phyloP scores from a whole-genome alignment of 1,140 invertebrate genomes.

The Bombus sibiricus region DNA sequence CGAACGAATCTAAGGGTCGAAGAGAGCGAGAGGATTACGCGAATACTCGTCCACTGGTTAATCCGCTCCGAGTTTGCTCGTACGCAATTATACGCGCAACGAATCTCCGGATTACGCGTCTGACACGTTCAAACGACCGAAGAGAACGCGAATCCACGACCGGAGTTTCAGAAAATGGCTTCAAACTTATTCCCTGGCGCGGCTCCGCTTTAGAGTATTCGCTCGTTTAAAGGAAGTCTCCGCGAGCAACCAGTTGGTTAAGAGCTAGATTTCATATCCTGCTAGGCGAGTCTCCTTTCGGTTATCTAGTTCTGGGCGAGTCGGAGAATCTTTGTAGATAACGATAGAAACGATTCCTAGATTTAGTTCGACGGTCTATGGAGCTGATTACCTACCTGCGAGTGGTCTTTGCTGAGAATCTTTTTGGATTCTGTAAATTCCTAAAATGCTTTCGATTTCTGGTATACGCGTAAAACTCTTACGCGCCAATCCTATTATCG shows the following conservation, averaged over 20 bases:
- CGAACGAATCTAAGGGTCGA: slow-evolving; percentile 48
- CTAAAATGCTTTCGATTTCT: background rate
- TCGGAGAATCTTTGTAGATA: background rate
- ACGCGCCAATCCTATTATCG: no score
- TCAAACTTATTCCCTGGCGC: background rate
- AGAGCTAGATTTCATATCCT: background rate
- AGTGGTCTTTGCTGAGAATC: background rate
- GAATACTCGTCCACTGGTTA: slow-evolving; percentile 62
- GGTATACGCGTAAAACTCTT: no score
- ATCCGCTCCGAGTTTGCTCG: slow-evolving; percentile 45
- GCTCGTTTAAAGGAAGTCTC: background rate
- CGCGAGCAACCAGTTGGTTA: background rate
- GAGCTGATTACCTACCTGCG: background rate
- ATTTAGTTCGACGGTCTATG: no score
- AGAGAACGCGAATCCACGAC: background rate
- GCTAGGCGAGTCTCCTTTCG: background rate
- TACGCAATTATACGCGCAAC: slow-evolving; percentile 49
- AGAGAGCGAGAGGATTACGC: slow-evolving; percentile 57
- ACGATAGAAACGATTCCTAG: background rate
- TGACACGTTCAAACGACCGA: slow-evolving; percentile 13
- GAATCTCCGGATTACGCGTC: slow-evolving; percentile 48
- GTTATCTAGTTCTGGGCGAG: background rate
- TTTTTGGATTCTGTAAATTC: background rate
- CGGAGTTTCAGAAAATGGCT: slow-evolving; percentile 31
- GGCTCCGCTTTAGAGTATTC: background rate